phyloP scores from a whole-genome alignment of 2,113 vertebrate species.

The Gila orcuttii region DNA sequence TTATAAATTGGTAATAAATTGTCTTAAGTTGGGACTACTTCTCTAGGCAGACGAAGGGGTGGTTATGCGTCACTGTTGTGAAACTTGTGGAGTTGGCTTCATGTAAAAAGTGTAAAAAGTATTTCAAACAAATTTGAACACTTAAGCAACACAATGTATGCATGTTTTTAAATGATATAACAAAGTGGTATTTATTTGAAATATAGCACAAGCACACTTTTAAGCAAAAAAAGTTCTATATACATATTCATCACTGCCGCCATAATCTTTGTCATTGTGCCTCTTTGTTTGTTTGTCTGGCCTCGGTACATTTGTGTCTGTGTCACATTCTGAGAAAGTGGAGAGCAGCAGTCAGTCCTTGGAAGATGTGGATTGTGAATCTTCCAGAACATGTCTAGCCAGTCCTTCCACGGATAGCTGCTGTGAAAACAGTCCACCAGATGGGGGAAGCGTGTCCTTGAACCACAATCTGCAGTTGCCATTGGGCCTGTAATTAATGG shows the following conservation, averaged over 20 bases:
- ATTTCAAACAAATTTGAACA: neutral
- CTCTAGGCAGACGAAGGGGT: neutral
- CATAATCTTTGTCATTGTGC: too few relatives aligned
- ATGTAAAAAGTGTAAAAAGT: too few relatives aligned
- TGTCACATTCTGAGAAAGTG: neutral
- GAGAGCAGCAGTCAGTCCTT: constrained; percentile 20
- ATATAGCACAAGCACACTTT: too few relatives aligned
- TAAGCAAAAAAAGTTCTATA: too few relatives aligned
- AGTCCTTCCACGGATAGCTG: neutral
- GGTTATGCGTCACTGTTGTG: neutral
- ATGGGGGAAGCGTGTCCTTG: constrained; percentile 41
- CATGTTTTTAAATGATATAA: neutral
- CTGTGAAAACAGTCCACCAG: constrained; percentile 10
- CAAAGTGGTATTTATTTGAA: too few relatives aligned
- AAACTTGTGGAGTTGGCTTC: neutral
- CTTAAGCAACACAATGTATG: neutral
- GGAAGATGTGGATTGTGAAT: constrained; percentile 2
- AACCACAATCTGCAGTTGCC: constrained; percentile 23
- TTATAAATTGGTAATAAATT: neutral
- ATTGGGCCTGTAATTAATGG: constrained; percentile 52
- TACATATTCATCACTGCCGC: too few relatives aligned
- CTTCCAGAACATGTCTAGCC: constrained; percentile 9
- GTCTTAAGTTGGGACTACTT: neutral
- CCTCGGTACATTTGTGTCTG: neutral
- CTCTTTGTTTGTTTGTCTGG: too few relatives aligned